phyloP scores from a whole-genome alignment of 1,140 invertebrate genomes.

The Nasonia longicornis region DNA sequence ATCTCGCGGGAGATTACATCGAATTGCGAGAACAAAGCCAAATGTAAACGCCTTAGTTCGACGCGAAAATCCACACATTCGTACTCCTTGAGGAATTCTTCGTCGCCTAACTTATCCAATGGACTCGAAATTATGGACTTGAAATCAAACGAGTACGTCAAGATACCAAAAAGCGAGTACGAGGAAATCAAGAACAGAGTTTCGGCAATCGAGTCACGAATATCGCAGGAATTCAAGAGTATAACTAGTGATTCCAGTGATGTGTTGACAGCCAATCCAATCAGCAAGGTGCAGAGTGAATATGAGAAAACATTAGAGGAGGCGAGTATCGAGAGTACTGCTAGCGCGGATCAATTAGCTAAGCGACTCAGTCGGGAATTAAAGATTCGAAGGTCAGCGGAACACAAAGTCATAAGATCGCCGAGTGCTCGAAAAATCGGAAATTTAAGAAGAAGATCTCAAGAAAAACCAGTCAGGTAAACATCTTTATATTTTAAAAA shows the following conservation, averaged over 20 bases:
- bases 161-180: slow-evolving; percentile 79
- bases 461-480: slow-evolving; percentile 67
- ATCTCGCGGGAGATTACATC: slow-evolving; percentile 40
- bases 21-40: slow-evolving; percentile 42
- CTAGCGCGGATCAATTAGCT: slow-evolving; percentile 78
- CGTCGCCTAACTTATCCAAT: neutral
- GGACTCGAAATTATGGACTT: neutral
- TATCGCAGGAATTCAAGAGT: slow-evolving; percentile 77
- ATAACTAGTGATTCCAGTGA: slow-evolving; percentile 57
- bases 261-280: slow-evolving; percentile 51
- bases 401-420: slow-evolving; percentile 80
- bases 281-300: slow-evolving; percentile 73
- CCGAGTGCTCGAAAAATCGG: slow-evolving; percentile 85
- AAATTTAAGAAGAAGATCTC: slow-evolving; percentile 76
- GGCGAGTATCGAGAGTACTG: slow-evolving; percentile 71
- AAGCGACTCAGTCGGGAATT: slow-evolving; percentile 78
- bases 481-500: neutral
- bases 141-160: slow-evolving; percentile 72
- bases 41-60: slow-evolving; percentile 29
- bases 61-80: slow-evolving; percentile 46
- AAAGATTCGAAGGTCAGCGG: slow-evolving; percentile 77
- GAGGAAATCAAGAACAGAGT: slow-evolving; percentile 81
- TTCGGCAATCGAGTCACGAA: slow-evolving; percentile 76
- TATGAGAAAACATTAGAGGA: slow-evolving; percentile 81
- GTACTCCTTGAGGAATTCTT: slow-evolving; percentile 36